Conservation (phyloP, 2,113 vertebrate genomes). For the Hemiprocne comata region DNA sequence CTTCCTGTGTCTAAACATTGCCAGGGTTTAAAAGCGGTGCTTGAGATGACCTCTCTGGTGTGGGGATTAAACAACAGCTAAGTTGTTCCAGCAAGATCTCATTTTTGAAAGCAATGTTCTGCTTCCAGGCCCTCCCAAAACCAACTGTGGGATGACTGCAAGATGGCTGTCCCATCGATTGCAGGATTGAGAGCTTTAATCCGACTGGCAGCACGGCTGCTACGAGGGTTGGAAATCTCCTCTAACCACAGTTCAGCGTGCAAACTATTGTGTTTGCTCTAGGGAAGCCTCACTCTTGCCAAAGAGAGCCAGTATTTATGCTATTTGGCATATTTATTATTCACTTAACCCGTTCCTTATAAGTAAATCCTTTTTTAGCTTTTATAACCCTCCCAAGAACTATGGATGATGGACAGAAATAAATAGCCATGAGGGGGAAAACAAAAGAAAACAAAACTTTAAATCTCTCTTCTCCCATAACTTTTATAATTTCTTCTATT, state of each 20-base stretch:
- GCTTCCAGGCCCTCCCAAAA: background rate
- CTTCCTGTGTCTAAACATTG: background rate
- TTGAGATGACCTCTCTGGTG: background rate
- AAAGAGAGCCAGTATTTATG: conserved; percentile 23
- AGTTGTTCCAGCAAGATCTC: background rate
- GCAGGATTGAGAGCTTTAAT: background rate
- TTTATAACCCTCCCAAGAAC: background rate
- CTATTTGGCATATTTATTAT: conserved; percentile 30
- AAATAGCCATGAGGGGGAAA: background rate
- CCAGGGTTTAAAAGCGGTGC: background rate
- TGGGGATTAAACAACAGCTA: background rate
- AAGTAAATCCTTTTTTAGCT: background rate
- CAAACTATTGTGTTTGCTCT: conserved; percentile 54
- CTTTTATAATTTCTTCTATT: background rate
- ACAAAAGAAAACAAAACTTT: conserved; percentile 15
- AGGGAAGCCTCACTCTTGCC: conserved; percentile 31
- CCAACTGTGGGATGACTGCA: background rate
- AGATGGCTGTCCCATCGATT: conserved; percentile 9
- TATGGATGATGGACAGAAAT: conserved; percentile 2
- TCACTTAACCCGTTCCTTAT: conserved; percentile 38
- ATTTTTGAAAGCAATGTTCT: background rate
- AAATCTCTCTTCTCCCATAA: background rate
- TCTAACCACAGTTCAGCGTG: conserved; percentile 35
- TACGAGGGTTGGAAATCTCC: conserved; percentile 36
- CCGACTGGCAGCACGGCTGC: conserved; percentile 16